Base-by-base conservation (phyloP, 2,113 vertebrate genomes). In the Melanerpes formicivorus region DNA sequence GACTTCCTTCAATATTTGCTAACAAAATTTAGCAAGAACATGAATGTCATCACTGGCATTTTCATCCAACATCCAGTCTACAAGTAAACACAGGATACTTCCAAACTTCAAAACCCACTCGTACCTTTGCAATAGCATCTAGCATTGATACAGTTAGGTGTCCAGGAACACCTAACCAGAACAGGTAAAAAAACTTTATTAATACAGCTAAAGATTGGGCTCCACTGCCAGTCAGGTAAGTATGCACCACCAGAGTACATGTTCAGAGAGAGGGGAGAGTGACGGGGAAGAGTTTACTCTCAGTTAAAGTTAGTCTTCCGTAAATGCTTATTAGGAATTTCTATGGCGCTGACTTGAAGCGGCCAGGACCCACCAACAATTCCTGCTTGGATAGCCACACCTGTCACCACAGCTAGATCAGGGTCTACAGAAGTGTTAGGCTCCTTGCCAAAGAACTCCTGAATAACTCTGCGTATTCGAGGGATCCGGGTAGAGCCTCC, bases 341-440 rank as follows among this genome's bases (percentile, higher is more conserved):
- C 99, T 92, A 99, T 97, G 29, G 99, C 99, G 30, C 99, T 99
- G 94, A 99, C 99, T 97, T 99, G 99, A 34, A 99, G 97, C 55
- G 99, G 99, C 99, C 99, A 99, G 26, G 99, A 99, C 15, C 99
- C 99, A 3, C 98, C 98, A 98, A 99, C 98, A 85, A 99, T 99
- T 62, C 99, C 99, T 4, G 99, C 99, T 93, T 99, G 99, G 75
- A 99, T 98, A 58, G 99, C 98, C 90, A 99, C 99, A 0, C 99
- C 99, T 0, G 84, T 99, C 27, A 99, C 99, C 87, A 99, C 99
- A 1, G 99, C 99, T 84, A 99, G 95, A 92, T 99, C 99, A 0
- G 99, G 99, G 95, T 99, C 99, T 52, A 99, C 98, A 0, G 99
- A 99, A 0, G 98, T 99, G 97, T 99, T 99, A 18, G 99, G 99